Evolutionary conservation across 2,888 invertebrate species (phyloP), one percentile per base, ranked within the genome.

Genomic region (Amitus sp.): DNA sequence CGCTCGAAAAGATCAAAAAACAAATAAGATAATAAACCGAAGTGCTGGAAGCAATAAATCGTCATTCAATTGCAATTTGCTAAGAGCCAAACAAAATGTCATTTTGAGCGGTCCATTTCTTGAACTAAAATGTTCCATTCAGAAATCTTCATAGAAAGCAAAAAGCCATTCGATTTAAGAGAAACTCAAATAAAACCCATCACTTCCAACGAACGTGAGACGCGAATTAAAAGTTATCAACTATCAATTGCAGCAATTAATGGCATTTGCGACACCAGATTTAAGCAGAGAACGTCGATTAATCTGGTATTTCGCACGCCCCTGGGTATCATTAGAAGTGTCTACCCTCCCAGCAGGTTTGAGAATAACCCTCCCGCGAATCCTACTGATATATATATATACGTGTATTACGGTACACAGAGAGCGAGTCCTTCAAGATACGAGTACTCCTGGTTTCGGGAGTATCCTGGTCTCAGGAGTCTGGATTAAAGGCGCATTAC

Each of bases 401-500:
- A 28, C 30, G 45, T 46, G 7, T 42, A 23, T 23, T 23, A 23
- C 15, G 7, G 30, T 46, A 49, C 46, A 34, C 47, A 47, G 50
- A 51, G 49, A 51, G 54, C 53, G 15, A 67, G 62, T 68, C 68
- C 67, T 67, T 62, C 69, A 72, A 73, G 73, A 69, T 67, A 62
- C 55, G 67, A 70, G 70, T 69, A 62, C 58, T 47, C 65, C 54
- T n/a, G 37, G 37, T 37, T 15, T 37, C 13, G 37, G 37, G 65
- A 64, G 58, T 66, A 66, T 65, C 62, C 68, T 57, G 66, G 66
- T 66, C 62, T 68, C 65, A 67, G 59, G 60, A 60, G 57, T 65
- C 71, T 69, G 77, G 77, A 78, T 78, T 78, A 78, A 78, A 77
- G 78, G 74, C 75, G 74, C 74, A 75, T 78, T 78, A 76, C 73